These are phyloP conservation scores for Takifugu flavidus DNA, from an alignment of 2,113 vertebrate genomes.

Conservation along the genomic window DNA sequence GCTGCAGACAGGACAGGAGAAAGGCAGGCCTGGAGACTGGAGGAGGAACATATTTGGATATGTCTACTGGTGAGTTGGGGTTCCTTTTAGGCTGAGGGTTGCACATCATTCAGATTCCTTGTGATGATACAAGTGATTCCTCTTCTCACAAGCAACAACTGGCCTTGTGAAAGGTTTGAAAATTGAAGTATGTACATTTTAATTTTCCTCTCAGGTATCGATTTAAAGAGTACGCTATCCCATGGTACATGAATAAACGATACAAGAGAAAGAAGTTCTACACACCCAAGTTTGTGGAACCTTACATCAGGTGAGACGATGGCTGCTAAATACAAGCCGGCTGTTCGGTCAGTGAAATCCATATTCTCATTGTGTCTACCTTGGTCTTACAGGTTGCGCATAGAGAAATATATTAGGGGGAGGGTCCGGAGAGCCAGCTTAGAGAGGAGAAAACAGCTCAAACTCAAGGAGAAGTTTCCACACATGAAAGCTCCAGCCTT, in stretches of 20 bases:
- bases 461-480: conserved; percentile 77
- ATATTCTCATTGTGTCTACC: neutral
- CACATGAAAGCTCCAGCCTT: conserved; percentile 59
- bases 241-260: conserved; percentile 89
- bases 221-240: conserved; percentile 88
- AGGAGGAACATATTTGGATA: conserved; percentile 84
- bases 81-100: neutral
- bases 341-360: neutral
- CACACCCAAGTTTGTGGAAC: conserved; percentile 79
- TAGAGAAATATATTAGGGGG: conserved; percentile 76
- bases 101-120: neutral
- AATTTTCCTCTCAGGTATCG: conserved; percentile 77
- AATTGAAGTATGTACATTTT: neutral
- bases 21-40: conserved; percentile 85
- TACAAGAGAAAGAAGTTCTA: conserved; percentile 84
- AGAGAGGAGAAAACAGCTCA: conserved; percentile 54
- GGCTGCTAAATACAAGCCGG: neutral
- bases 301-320: conserved; percentile 80
- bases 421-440: conserved; percentile 53
- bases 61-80: conserved; percentile 78
- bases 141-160: neutral
- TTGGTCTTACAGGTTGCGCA: conserved; percentile 76
- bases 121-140: neutral
- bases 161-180: neutral
- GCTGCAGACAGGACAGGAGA: conserved; percentile 91